Percentiles rank a stretch among this genome's conserved stretches.
Conservation (phyloP, 92 coral and sea anemone species). For the Palythoa grandis region DNA sequence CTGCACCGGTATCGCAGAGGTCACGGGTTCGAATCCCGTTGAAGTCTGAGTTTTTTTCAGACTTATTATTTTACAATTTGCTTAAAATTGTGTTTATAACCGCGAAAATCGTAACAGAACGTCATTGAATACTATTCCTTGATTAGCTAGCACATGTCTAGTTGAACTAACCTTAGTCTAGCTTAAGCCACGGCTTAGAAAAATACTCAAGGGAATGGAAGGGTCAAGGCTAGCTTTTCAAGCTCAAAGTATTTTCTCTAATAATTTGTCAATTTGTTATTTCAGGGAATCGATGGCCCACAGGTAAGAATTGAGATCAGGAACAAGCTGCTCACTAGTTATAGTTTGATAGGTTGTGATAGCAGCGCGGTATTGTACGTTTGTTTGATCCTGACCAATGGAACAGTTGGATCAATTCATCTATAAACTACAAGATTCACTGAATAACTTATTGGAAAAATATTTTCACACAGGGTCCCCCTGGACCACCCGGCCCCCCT, state of each 20-base stretch:
- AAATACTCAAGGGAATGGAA: background rate
- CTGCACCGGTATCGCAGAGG: no score
- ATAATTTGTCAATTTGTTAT: background rate
- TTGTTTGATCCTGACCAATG: background rate
- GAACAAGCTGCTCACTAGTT: background rate
- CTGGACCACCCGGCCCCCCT: conserved; percentile 26
- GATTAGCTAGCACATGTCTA: no score
- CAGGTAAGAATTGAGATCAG: background rate
- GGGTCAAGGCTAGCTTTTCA: background rate
- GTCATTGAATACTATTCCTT: no score
- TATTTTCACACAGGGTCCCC: background rate
- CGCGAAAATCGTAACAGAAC: no score
- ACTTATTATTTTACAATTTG: no score
- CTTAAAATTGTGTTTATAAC: no score
- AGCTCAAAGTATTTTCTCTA: background rate
- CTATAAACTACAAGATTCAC: background rate
- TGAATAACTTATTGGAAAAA: background rate
- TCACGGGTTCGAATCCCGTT: no score
- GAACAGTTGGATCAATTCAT: no score
- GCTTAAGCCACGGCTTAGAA: no score
- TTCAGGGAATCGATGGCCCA: background rate
- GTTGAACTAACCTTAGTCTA: no score
- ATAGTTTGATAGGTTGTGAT: background rate
- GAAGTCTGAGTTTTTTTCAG: no score
- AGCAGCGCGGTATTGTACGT: background rate